Conservation (phyloP, 2,113 vertebrate species). For the Acrocephalus kingi region DNA sequence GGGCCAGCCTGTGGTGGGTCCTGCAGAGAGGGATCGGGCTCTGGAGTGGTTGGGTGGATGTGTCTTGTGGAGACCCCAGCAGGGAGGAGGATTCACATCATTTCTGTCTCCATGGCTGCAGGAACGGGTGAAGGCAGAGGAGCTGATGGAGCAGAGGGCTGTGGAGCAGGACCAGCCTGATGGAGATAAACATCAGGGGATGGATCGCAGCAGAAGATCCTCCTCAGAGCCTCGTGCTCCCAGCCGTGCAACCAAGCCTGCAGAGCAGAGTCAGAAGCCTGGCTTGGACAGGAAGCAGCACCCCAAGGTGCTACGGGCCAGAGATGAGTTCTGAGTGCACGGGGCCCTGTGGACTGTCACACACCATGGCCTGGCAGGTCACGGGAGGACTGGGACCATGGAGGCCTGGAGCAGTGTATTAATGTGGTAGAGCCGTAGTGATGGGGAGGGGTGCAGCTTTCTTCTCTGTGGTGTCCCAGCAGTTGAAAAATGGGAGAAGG, state of each 20-base stretch:
- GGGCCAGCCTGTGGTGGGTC: neutral
- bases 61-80: neutral
- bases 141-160: constrained; percentile 50
- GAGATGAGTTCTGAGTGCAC: constrained; percentile 70
- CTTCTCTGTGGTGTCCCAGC: neutral
- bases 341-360: neutral
- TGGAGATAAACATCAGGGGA: neutral
- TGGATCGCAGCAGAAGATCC: neutral
- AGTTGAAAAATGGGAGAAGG: neutral
- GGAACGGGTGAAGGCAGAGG: constrained; percentile 72
- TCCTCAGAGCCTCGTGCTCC: constrained; percentile 31
- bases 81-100: neutral
- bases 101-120: neutral
- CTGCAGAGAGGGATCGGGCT: neutral
- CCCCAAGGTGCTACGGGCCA: constrained; percentile 2
- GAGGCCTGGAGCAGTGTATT: neutral
- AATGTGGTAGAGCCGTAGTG: neutral
- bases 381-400: fast-evolving
- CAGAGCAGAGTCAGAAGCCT: neutral
- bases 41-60: neutral
- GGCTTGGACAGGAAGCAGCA: neutral
- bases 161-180: neutral
- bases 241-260: neutral
- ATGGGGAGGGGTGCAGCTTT: constrained; percentile 5
- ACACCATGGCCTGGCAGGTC: neutral